A percentile compares a stretch with the other conserved stretches of the same genome.
phyloP scores from a whole-genome alignment of 2,888 invertebrate genomes.

The Xylophagus ater region DNA sequence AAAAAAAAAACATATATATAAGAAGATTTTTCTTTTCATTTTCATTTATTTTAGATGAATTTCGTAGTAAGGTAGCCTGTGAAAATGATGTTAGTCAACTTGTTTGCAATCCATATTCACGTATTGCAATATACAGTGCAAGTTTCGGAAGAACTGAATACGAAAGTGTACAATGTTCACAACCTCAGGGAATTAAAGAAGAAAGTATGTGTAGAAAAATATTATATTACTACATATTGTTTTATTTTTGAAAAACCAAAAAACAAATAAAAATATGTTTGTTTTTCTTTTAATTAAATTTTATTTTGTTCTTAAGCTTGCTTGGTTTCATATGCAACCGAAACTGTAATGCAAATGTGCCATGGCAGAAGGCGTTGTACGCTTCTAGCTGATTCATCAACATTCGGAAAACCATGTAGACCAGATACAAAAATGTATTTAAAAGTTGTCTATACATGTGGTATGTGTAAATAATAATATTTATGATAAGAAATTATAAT shows the following conservation, averaged over 20 bases:
- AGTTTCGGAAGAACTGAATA: slow-evolving; percentile 82
- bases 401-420: slow-evolving; percentile 73
- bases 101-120: slow-evolving; percentile 73
- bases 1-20: too few species aligned
- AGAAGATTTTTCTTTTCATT: too few species aligned
- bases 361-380: slow-evolving; percentile 73
- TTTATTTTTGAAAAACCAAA: background rate
- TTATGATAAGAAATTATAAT: slow-evolving; percentile 1
- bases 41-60: slow-evolving; percentile 74
- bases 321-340: slow-evolving; percentile 78
- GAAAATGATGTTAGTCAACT: slow-evolving; percentile 81
- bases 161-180: slow-evolving; percentile 77
- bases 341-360: slow-evolving; percentile 78
- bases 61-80: slow-evolving; percentile 87
- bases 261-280: background rate
- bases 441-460: slow-evolving; percentile 79
- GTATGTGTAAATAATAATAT: slow-evolving; percentile 45
- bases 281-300: background rate
- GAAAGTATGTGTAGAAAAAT: slow-evolving; percentile 52
- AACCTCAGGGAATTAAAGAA: slow-evolving; percentile 67
- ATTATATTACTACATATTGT: background rate
- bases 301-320: slow-evolving; percentile 43
- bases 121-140: slow-evolving; percentile 87
- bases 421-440: slow-evolving; percentile 70
- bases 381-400: slow-evolving; percentile 66